Percentiles rank a stretch among this genome's conserved stretches.
phyloP scores from a whole-genome alignment of 1,140 invertebrate species.

The Lepidurus apus region DNA sequence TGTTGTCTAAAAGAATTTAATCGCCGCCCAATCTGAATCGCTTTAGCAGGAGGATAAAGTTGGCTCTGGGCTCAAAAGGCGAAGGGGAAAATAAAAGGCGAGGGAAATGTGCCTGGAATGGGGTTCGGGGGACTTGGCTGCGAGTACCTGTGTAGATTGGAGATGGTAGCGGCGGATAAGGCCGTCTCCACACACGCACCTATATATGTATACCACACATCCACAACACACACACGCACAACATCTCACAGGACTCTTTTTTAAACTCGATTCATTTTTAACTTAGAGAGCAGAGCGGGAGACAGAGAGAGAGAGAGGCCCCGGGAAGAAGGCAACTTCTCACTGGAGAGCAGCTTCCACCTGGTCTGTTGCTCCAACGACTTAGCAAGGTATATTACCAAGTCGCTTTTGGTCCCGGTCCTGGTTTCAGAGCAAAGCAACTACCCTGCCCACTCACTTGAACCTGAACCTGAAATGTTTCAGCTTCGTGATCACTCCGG shows the following conservation, averaged over 20 bases:
- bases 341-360: slow-evolving; percentile 20
- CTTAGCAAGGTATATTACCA: slow-evolving; percentile 20
- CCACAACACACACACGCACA: not conserved
- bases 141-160: not conserved
- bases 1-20: not conserved
- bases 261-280: not conserved
- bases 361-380: slow-evolving; percentile 4
- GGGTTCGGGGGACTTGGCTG: slow-evolving; percentile 2
- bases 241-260: not conserved
- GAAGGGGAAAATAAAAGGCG: not conserved
- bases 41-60: not conserved
- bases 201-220: not conserved
- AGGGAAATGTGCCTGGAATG: slow-evolving; percentile 5
- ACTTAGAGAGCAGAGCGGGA: not conserved
- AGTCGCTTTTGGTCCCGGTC: slow-evolving; percentile 17
- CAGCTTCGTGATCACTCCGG: slow-evolving; percentile 7
- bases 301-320: not conserved
- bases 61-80: not conserved
- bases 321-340: not conserved
- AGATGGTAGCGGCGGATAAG: slow-evolving; percentile 17
- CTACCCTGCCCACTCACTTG: slow-evolving; percentile 20
- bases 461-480: slow-evolving; percentile 22
- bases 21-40: not conserved
- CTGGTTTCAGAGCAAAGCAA: slow-evolving; percentile 18
- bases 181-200: slow-evolving; percentile 17